A percentile compares a stretch with the other conserved stretches of the same genome.
These are phyloP conservation scores for Momotus momota DNA, from an alignment of 2,797 vertebrate genomes.

Conservation along the genomic window DNA sequence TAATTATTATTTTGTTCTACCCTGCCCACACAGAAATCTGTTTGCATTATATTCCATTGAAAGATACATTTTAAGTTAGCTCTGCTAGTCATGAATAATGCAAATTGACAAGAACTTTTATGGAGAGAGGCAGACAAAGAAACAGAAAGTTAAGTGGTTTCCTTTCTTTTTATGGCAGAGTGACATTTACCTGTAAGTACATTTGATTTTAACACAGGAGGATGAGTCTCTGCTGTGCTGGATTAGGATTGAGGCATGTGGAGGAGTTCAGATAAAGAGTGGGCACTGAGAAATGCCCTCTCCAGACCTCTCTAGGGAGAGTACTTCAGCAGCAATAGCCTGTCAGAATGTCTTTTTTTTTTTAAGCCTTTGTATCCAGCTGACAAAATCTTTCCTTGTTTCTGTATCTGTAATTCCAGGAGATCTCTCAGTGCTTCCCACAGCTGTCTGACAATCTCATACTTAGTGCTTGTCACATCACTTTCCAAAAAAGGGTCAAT, in stretches of 20 bases:
- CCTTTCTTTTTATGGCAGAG: slow-evolving; percentile 63
- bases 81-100: slow-evolving; percentile 68
- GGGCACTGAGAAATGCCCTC: slow-evolving; percentile 68
- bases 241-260: slow-evolving; percentile 64
- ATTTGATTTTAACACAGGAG: slow-evolving; percentile 71
- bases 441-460: slow-evolving; percentile 61
- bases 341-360: slow-evolving; percentile 54
- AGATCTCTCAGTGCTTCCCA: slow-evolving; percentile 64
- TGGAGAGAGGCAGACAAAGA: slow-evolving; percentile 58
- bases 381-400: slow-evolving; percentile 70
- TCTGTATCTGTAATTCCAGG: slow-evolving; percentile 65
- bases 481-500: slow-evolving; percentile 32
- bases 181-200: slow-evolving; percentile 70
- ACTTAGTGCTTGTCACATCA: slow-evolving; percentile 58
- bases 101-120: slow-evolving; percentile 69
- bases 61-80: slow-evolving; percentile 56
- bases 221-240: slow-evolving; percentile 64
- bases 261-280: slow-evolving; percentile 72
- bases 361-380: slow-evolving; percentile 35
- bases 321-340: slow-evolving; percentile 46
- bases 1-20: slow-evolving; percentile 73
- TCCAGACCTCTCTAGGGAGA: slow-evolving; percentile 58
- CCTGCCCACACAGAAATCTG: slow-evolving; percentile 61
- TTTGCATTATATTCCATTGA: slow-evolving; percentile 49
- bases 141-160: slow-evolving; percentile 67